Evolutionary conservation across 2,797 vertebrate species (phyloP), one percentile per base, ranked within the genome.

Genomic region (Denticeps clupeoides): DNA sequence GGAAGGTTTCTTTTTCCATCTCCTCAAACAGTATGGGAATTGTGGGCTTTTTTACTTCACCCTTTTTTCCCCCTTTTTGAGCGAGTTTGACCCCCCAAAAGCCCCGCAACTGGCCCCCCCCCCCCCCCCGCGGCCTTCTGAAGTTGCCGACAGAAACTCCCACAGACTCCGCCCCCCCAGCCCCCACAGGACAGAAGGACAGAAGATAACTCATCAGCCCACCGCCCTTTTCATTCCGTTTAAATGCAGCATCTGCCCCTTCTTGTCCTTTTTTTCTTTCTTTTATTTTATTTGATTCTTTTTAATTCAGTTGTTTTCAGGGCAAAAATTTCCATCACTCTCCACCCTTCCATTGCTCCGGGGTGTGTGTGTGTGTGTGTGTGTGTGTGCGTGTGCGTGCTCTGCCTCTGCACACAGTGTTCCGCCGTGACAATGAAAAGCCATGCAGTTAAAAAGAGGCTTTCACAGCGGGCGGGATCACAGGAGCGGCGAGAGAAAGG

Each of bases 201-300:
- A 72, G 55, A 64, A 67, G 70, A 62, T 64, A 60, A 65, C 74
- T 71, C 70, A 54, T 72, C 74, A 82, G 75, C 73, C 76, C 78
- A 4, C n/a, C n/a, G n/a, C n/a, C n/a, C n/a, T n/a, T n/a, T n/a
- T 5, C 35, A 7, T 15, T 19, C 37, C 13, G 37, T 9, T 13
- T 15, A 28, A 29, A 16, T 3, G 10, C 15, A 18, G 7, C 9
- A 3, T 12, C 24, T 23, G n/a, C n/a, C n/a, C 25, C 2, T 13
- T 43, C 22, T 11, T 4, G 8, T 13, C 16, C 13, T 1, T 3
- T 7, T n/a, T 26, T 22, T 43, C 10, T 4, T 8, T 2, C 41
- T 41, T 12, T 16, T 21, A 31, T 23, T 47, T 12, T 35, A 5
- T 43, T 9, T n/a, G 5, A 41, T 4, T 42, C 15, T 15, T 9